phyloP scores from a whole-genome alignment of 37 sponge, comb jelly and placozoan species.

The Crambe crambe region DNA sequence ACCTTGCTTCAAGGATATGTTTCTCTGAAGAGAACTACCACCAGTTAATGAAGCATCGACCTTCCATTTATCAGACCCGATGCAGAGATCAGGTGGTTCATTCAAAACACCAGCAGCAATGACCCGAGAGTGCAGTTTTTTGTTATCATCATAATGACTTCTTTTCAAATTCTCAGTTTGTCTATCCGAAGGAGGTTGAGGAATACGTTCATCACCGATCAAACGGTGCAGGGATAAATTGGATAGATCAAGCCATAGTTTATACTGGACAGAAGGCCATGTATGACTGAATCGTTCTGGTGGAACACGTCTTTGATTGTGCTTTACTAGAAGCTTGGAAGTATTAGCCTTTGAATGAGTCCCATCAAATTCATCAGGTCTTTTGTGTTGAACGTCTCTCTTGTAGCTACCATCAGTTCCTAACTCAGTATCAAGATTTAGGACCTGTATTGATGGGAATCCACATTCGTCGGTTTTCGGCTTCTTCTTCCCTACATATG shows the following conservation, averaged over 20 bases:
- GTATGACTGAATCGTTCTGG: constrained; percentile 5
- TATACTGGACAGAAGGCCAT: constrained; percentile 39
- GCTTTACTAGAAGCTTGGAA: background rate
- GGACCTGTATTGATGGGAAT: background rate
- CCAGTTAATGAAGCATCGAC: background rate
- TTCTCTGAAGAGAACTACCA: no score
- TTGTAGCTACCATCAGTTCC: background rate
- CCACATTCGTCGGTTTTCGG: background rate
- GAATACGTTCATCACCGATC: background rate
- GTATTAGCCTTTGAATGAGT: no score
- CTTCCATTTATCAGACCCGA: background rate
- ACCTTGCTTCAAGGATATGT: no score
- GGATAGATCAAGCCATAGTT: constrained; percentile 1
- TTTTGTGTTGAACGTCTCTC: no score
- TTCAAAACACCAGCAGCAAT: background rate
- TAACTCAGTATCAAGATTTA: background rate
- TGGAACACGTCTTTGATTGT: background rate
- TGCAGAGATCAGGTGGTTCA: background rate
- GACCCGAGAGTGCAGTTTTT: no score
- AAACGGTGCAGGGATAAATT: constrained; percentile 1
- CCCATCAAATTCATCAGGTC: no score
- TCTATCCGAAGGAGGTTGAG: no score
- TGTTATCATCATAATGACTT: no score
- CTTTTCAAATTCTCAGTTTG: no score
- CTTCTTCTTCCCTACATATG: no score